A percentile compares a stretch with the other conserved stretches of the same genome.
Evolutionary conservation across 2,797 vertebrate genomes (phyloP).

Genomic region (Avahi laniger): DNA sequence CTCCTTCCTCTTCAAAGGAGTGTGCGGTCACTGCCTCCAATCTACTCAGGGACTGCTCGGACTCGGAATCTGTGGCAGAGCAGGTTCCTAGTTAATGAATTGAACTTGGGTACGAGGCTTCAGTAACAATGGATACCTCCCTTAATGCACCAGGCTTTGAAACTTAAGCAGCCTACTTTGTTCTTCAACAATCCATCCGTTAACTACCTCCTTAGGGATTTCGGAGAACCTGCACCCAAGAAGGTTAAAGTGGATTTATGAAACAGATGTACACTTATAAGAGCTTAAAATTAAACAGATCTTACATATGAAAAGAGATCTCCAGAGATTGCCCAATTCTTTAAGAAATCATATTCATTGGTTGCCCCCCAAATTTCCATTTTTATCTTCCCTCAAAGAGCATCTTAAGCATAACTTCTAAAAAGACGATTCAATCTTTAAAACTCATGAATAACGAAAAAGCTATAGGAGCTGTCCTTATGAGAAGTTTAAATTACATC

Average conservation of each 20-base stretch:
- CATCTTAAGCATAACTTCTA: background rate
- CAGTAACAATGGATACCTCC: conserved; percentile 73
- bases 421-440: background rate
- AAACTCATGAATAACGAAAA: conserved; percentile 14
- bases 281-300: conserved; percentile 7
- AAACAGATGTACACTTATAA: background rate
- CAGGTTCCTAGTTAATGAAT: conserved; percentile 79
- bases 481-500: background rate
- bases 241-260: background rate
- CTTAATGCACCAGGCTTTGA: conserved; percentile 81
- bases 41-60: conserved; percentile 92
- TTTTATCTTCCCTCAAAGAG: background rate
- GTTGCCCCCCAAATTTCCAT: background rate
- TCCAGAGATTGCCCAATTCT: background rate
- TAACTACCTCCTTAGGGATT: conserved; percentile 70
- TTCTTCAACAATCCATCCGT: conserved; percentile 81
- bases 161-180: conserved; percentile 87
- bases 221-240: conserved; percentile 38
- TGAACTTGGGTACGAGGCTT: conserved; percentile 56
- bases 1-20: conserved; percentile 88
- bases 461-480: background rate
- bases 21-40: conserved; percentile 91
- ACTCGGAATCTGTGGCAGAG: conserved; percentile 92
- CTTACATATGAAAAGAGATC: background rate
- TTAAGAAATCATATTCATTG: conserved; percentile 31